A percentile compares a stretch with the other conserved stretches of the same genome.
Evolutionary conservation across 1,140 invertebrate genomes (phyloP).

Genomic region (Diorhabda carinulata): DNA sequence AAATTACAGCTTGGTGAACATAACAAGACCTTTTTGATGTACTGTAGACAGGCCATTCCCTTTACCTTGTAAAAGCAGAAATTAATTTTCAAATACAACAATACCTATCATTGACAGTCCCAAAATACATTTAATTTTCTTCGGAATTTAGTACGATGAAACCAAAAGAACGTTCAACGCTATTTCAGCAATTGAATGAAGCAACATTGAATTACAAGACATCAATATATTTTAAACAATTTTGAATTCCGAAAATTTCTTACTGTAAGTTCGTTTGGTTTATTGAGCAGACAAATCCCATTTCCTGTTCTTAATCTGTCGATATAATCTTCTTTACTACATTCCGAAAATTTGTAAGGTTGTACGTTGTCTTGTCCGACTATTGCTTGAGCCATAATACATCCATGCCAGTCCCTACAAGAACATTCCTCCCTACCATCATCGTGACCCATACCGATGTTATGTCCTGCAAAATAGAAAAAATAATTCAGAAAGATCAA

Average conservation of each 20-base stretch:
- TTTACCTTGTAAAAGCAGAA: too few relatives aligned
- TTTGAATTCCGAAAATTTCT: slow-evolving; percentile 24
- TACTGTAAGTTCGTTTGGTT: slow-evolving; percentile 86
- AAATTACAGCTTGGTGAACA: too few relatives aligned
- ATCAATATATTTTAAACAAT: too few relatives aligned
- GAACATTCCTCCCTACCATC: slow-evolving; percentile 81
- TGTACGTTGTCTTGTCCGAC: slow-evolving; percentile 86
- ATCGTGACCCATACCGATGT: slow-evolving; percentile 93
- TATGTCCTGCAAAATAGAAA: slow-evolving; percentile 68
- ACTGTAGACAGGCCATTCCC: too few relatives aligned
- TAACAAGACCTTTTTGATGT: too few relatives aligned
- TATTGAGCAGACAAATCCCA: slow-evolving; percentile 84
- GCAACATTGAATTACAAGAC: too few relatives aligned
- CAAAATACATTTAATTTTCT: too few relatives aligned
- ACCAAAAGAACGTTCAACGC: too few relatives aligned
- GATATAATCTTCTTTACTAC: slow-evolving; percentile 82
- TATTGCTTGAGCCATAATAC: slow-evolving; percentile 91
- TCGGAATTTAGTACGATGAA: too few relatives aligned
- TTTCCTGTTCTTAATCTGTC: slow-evolving; percentile 72
- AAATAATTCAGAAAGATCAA: slow-evolving; percentile 55
- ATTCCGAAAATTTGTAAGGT: slow-evolving; percentile 90
- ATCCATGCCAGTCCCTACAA: slow-evolving; percentile 91
- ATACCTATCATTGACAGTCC: too few relatives aligned
- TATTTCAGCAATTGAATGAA: too few relatives aligned
- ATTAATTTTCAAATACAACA: too few relatives aligned